Evolutionary conservation across 2,888 invertebrate genomes (phyloP).

Genomic region (Sycophila texana): DNA sequence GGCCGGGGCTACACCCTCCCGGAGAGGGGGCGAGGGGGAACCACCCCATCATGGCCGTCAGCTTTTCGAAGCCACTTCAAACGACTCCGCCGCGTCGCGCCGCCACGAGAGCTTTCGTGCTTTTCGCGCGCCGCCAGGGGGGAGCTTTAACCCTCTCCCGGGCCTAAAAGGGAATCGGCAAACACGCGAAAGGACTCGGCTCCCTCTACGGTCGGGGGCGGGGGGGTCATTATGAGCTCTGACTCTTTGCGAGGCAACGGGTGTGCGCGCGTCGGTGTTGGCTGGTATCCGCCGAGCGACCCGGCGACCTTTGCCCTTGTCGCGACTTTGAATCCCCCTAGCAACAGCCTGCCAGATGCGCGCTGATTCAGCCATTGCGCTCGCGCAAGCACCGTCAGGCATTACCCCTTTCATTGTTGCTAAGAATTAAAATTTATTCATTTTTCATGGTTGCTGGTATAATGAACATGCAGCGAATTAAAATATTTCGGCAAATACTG

Average conservation of each 20-base stretch:
- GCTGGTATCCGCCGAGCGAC: conserved; percentile 29
- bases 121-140: neutral
- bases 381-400: neutral
- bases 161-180: conserved; percentile 29
- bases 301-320: conserved; percentile 50
- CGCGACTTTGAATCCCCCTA: conserved; percentile 37
- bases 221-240: conserved; percentile 23
- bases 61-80: conserved; percentile 9
- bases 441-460: no score
- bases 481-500: no score
- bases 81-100: conserved; percentile 18
- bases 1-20: conserved; percentile 58
- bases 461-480: no score
- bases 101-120: conserved; percentile 43
- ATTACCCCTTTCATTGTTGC: neutral
- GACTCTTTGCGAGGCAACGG: neutral
- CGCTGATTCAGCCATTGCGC: conserved; percentile 7
- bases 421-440: conserved; percentile 9
- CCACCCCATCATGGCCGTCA: conserved; percentile 59
- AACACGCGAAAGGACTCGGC: conserved; percentile 45
- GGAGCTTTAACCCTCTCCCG: conserved; percentile 23
- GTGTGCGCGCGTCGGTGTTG: neutral
- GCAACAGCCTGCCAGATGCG: conserved; percentile 41
- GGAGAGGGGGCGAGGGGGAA: conserved; percentile 21
- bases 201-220: neutral